A percentile compares a stretch with the other conserved stretches of the same genome.
These are phyloP conservation scores for Aleiodes sp. DNA, from an alignment of 1,140 invertebrate species.

Conservation along the genomic window DNA sequence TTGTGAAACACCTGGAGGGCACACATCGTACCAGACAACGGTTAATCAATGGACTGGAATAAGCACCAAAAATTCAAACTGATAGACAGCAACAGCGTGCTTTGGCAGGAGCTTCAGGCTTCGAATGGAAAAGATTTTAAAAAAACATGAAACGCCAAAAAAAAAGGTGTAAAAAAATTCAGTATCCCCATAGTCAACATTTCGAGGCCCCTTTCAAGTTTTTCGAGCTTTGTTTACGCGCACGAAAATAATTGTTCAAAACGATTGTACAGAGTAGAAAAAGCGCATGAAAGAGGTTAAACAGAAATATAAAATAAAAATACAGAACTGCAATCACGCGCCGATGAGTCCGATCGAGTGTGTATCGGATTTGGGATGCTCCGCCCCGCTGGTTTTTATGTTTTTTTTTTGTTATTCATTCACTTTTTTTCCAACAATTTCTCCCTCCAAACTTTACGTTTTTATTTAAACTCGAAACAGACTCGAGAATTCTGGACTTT, in stretches of 20 bases:
- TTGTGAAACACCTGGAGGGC: constrained; percentile 10
- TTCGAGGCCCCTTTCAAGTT: neutral
- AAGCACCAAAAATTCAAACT: neutral
- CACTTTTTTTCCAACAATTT: neutral
- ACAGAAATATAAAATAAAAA: constrained; percentile 11
- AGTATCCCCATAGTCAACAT: neutral
- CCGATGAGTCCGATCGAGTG: constrained; percentile 12
- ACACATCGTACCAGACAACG: constrained; percentile 56
- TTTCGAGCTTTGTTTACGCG: constrained; percentile 58
- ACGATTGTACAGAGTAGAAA: neutral
- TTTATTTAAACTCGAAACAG: neutral
- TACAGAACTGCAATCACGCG: constrained; percentile 8
- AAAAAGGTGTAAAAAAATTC: neutral
- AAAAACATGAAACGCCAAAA: neutral
- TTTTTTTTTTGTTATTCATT: constrained; percentile 11
- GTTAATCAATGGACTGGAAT: constrained; percentile 64
- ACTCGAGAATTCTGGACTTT: neutral
- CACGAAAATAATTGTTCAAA: constrained; percentile 58
- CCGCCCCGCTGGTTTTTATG: constrained; percentile 1
- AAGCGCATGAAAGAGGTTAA: neutral
- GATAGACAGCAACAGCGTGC: neutral
- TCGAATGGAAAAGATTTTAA: neutral
- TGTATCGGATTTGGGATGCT: constrained; percentile 17
- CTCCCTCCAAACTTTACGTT: neutral
- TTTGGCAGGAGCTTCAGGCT: constrained; percentile 1